Evolutionary conservation across 2,113 vertebrate species (phyloP), one percentile per base, ranked within the genome.

Genomic region (Ramphastos sulfuratus): DNA sequence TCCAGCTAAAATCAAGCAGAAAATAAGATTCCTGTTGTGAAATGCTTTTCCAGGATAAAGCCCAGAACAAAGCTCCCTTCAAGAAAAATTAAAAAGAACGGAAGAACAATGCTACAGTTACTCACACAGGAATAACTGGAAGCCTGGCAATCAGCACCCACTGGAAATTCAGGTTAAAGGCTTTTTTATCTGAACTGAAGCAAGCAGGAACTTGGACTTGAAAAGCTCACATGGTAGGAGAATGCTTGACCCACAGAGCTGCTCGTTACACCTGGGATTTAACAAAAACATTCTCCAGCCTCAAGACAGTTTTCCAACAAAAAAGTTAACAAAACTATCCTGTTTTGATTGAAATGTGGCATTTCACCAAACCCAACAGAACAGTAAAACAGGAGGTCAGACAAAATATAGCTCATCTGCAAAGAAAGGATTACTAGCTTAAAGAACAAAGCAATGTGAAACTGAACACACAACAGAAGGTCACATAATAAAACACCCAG

Each of bases 371-470:
- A 70, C 42, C 50, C 65, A 42, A 80, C 20, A 73, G 39, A 79
- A 39, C 30, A 80, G 17, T 54, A 61, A 58, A 85, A 82, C 1
- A 75, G 65, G 64, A 64, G 37, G 17, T 46, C 44, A 79, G 31
- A 75, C 70, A 65, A 74, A 71, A 63, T 2, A 5, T 12, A 46
- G 6, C 17, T 54, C 23, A 56, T 56, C 54, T 78, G 11, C 16
- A 50, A 25, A 30, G 18, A 25, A 83, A 70, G 23, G n/a, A 64
- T 48, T 66, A 60, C 27, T 10, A 50, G 50, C 12, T 52, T 24
- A 59, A 90, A 87, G 60, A 73, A 35, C 79, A 82, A 84, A 92
- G 55, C 19, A 73, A 89, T 95, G 91, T 31, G 31, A 46, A 90
- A 67, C 15, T 35, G 35, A 93, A 71, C 13, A 15, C 7, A 3